These are phyloP conservation scores for Lasioglossum lativentre DNA, from an alignment of 2,888 invertebrate species.

Conservation along the genomic window DNA sequence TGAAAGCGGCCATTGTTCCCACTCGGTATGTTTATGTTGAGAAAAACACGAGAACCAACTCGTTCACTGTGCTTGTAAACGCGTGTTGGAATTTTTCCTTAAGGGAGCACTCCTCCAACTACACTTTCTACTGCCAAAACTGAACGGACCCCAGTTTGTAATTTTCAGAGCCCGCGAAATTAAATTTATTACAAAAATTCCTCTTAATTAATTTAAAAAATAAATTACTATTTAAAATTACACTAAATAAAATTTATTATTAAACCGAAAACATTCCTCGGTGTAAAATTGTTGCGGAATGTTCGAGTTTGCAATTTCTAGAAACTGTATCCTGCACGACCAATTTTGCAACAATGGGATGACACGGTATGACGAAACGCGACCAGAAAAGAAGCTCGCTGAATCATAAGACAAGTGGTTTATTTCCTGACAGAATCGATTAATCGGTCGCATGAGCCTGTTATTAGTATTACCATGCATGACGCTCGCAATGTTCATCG, in stretches of 20 bases:
- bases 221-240: no score
- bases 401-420: not conserved
- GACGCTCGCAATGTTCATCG: not conserved
- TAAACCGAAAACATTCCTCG: not conserved
- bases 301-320: not conserved
- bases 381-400: not conserved
- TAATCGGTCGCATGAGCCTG: not conserved
- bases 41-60: slow-evolving; percentile 25
- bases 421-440: not conserved
- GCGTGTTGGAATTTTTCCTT: not conserved
- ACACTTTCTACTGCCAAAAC: no score
- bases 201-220: no score
- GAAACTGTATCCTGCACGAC: not conserved
- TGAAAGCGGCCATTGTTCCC: slow-evolving; percentile 68
- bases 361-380: slow-evolving; percentile 21
- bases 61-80: not conserved
- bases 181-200: no score
- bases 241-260: no score
- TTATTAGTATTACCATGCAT: not conserved
- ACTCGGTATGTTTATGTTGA: slow-evolving; percentile 6
- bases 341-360: not conserved
- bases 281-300: not conserved
- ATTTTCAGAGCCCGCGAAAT: no score
- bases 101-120: not conserved
- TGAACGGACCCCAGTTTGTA: no score